Evolutionary conservation across 2,888 invertebrate species (phyloP), one percentile per base, ranked within the genome.

Genomic region (Lysandra coridon): DNA sequence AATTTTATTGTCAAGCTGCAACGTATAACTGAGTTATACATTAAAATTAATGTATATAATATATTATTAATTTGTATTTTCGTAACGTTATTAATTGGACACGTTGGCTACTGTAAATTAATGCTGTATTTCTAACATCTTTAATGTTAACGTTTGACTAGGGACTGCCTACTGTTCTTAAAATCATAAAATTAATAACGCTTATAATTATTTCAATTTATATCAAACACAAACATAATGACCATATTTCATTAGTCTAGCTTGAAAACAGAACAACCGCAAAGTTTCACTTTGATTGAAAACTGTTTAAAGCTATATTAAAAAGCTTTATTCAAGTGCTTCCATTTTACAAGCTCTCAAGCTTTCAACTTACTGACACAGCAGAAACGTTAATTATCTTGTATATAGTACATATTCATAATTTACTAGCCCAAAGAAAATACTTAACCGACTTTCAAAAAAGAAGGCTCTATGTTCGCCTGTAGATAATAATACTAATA

Each of bases 1-100:
- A 57, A 79, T 79, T 74, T 74, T 75, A 75, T 75, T 75, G 75
- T 75, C 75, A 49, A 30, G 49, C 75, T 3, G 33, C 33, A 30
- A 30, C 64, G 69, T 69, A 69, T 17, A 40, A 6, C 33, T 37
- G 23, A 62, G 23, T 64, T 37, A 69, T 37, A 69, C 33, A 69
- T 69, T 69, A 14, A 17, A 69, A 69, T 69, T 33, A 69, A 33
- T 69, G 33, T 69, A 69, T 69, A 69, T 69, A 69, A 69, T 37
- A 69, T 69, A 37, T 33, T 33, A 69, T 69, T 69, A 4, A 69
- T 69, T 30, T 30, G 64, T 64, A 64, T 64, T 64, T 64, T 12
- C 12, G 23, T 64, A 64, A 30, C 64, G 2, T 64, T 64, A 64
- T 64, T 64, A 64, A 64, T 64, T 64, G 30, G 23, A 62, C 23